Conservation (phyloP, 35 echinoderm and acorn worm species). For the Heliocidaris erythrogramma region DNA sequence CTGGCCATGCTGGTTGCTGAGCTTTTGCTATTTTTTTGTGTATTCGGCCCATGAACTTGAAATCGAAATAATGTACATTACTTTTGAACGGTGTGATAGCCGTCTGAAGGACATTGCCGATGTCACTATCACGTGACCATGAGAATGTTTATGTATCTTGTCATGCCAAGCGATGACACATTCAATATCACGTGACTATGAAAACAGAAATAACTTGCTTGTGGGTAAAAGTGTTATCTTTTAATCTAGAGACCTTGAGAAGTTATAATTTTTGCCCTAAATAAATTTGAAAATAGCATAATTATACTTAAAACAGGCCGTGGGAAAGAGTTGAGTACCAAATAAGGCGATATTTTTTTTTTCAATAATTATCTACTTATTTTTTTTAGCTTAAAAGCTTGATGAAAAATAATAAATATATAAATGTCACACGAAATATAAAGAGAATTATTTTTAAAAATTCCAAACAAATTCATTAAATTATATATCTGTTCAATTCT, state of each 20-base stretch:
- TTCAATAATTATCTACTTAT: no score
- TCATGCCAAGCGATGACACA: background rate
- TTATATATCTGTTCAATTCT: no score
- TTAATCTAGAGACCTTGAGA: background rate
- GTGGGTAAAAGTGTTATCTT: background rate
- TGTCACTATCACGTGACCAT: background rate
- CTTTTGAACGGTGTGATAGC: background rate
- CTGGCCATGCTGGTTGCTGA: no score
- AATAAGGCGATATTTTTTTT: no score
- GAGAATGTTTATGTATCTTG: background rate
- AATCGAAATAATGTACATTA: no score
- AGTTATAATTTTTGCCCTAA: background rate
- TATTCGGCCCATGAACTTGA: no score
- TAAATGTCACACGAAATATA: background rate
- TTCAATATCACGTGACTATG: background rate
- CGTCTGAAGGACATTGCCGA: background rate
- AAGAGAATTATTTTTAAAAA: background rate
- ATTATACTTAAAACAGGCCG: no score
- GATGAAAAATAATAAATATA: background rate
- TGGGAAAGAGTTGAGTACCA: no score
- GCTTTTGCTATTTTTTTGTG: no score
- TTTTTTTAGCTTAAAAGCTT: no score
- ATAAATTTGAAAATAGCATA: no score
- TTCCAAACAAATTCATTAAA: no score
- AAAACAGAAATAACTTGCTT: conserved; percentile 7